phyloP scores from a whole-genome alignment of 1,140 invertebrate genomes.

The Frieseomelitta varia region DNA sequence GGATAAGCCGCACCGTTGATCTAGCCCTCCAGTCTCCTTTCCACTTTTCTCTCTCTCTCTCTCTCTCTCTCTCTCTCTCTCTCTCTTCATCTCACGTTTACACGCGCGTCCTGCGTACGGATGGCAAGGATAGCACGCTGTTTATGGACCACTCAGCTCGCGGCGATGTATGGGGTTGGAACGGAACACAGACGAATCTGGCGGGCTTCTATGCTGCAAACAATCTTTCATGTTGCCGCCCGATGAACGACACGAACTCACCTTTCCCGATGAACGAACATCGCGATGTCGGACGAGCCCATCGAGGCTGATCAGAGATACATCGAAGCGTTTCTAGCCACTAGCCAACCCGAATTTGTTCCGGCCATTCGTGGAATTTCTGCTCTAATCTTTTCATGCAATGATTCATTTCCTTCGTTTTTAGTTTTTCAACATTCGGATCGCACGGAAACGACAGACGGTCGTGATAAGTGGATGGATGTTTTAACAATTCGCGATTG shows the following conservation, averaged over 20 bases:
- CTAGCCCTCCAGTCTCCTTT: constrained; percentile 18
- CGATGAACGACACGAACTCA: constrained; percentile 39
- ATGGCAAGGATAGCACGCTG: constrained; percentile 42
- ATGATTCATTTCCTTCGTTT: background rate
- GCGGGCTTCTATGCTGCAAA: constrained; percentile 39
- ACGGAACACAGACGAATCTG: constrained; percentile 50
- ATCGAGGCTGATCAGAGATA: constrained; percentile 16
- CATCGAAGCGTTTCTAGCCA: constrained; percentile 39
- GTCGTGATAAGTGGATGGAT: background rate
- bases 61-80: constrained; percentile 16
- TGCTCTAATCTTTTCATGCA: background rate
- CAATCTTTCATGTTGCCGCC: constrained; percentile 69
- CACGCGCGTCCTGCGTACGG: constrained; percentile 27
- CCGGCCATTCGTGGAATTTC: background rate
- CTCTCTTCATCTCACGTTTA: constrained; percentile 50
- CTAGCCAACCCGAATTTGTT: background rate
- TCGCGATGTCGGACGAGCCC: constrained; percentile 30
- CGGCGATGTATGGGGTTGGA: constrained; percentile 40
- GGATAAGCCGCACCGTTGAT: constrained; percentile 38
- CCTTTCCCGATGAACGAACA: constrained; percentile 51
- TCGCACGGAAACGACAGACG: background rate
- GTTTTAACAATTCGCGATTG: constrained; percentile 46
- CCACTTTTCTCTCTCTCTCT: constrained; percentile 10
- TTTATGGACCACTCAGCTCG: constrained; percentile 53
- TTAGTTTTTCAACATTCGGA: background rate